Base-by-base conservation (phyloP, 2,888 invertebrate genomes). In the Hedya salicella region DNA sequence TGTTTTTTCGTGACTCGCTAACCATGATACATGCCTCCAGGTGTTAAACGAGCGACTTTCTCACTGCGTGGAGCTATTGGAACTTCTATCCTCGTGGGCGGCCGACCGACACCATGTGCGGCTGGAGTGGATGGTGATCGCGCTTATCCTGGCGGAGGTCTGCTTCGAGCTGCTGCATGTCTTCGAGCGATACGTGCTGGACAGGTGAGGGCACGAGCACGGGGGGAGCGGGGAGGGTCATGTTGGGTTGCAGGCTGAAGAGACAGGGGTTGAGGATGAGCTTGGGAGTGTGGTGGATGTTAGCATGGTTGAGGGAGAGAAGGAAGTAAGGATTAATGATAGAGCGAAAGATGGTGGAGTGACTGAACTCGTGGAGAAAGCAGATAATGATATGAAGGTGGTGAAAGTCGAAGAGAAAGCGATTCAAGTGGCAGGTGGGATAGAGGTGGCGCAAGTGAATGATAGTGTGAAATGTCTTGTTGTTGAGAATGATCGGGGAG, bases 51-150 rank as follows among this genome's bases (percentile, higher is more conserved):
- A 98, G 83, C 98, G 98, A 76, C 93, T 99, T 44, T 96, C 96
- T 75, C 98, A 99, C 85, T 99, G 99, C 83, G 96, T 97, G 62
- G 98, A 98, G 78, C 91, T 99, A 16, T 95, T 98, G 6, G 97
- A 98, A 78, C 92, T 99, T 68, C 91, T 99, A 6, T 97, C 97
- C 0, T 94, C 96, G 30, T 97, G 98, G 93, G 94, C 99, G 25
- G 97, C 96, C 63, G 98, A 99, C 89, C 94, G 95, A 9, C 99
- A 99, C 88, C 98, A 98, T 86, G 95, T 97, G 11, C 93, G 98
- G 0, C 93, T 99, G 0, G 99, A 99, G 86, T 98, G 98, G 98
- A 98, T 99, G 97, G 98, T 99, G 72, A 99, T 99, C 69, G 93
- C 96, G 19, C 94, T 99, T 42, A 99, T 99, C 88, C 95, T 98